Evolutionary conservation across 2,113 vertebrate species (phyloP).

Genomic region (Glaucidium brasilianum): DNA sequence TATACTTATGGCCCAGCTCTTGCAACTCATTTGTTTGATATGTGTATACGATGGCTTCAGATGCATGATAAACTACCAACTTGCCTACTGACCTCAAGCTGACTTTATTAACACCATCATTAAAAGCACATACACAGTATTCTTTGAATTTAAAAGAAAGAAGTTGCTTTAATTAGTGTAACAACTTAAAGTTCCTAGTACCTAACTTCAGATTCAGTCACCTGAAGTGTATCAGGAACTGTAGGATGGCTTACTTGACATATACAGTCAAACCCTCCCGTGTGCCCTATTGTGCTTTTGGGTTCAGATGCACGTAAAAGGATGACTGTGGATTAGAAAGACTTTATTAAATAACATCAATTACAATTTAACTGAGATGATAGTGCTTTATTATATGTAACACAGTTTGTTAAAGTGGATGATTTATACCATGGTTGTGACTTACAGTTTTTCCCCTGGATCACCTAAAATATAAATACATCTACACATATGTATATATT

Average conservation of each 20-base stretch:
- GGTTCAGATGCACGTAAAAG: accelerated
- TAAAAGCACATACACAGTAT: constrained; percentile 19
- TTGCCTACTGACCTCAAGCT: constrained; percentile 12
- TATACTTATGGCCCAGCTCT: neutral
- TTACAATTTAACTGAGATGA: neutral
- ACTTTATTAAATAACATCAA: neutral
- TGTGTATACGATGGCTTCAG: neutral
- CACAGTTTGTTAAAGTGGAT: neutral
- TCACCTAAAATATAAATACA: neutral
- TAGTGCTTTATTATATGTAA: neutral
- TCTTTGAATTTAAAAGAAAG: constrained; percentile 21
- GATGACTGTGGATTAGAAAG: neutral
- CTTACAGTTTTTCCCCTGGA: neutral
- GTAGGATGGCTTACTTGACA: neutral
- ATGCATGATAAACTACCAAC: constrained; percentile 2
- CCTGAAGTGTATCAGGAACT: neutral
- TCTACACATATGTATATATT: too few species aligned
- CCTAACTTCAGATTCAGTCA: neutral
- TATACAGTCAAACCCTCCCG: neutral
- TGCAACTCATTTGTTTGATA: constrained; percentile 36
- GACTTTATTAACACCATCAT: constrained; percentile 24
- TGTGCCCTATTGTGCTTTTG: neutral
- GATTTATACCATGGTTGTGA: neutral
- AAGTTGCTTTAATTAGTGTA: constrained; percentile 26
- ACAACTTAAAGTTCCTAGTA: neutral